phyloP scores from a whole-genome alignment of 2,888 invertebrate genomes.

The Pedicia rivosa region DNA sequence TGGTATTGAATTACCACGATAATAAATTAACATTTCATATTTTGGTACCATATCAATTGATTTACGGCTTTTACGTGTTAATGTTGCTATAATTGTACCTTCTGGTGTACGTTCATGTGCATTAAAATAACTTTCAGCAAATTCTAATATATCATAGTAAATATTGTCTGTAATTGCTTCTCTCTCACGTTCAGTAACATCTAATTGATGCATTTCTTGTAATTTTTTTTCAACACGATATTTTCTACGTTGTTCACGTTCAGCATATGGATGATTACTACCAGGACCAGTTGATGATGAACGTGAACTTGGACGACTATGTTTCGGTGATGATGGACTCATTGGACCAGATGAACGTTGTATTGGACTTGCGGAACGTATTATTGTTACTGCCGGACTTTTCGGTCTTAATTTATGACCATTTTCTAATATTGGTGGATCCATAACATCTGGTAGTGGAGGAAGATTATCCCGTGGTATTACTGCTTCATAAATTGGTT shows the following conservation, averaged over 20 bases:
- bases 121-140: slow-evolving; percentile 88
- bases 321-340: slow-evolving; percentile 32
- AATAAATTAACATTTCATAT: slow-evolving; percentile 84
- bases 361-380: slow-evolving; percentile 20
- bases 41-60: slow-evolving; percentile 69
- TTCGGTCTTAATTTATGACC: slow-evolving; percentile 18
- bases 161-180: slow-evolving; percentile 34
- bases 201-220: slow-evolving; percentile 54
- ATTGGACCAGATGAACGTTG: slow-evolving; percentile 17
- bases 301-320: slow-evolving; percentile 34
- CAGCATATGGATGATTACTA: slow-evolving; percentile 31
- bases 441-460: slow-evolving; percentile 25
- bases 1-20: slow-evolving; percentile 74
- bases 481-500: slow-evolving; percentile 78
- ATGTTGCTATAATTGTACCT: slow-evolving; percentile 74
- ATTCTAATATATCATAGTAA: slow-evolving; percentile 74
- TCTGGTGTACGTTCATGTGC: slow-evolving; percentile 73
- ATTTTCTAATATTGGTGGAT: slow-evolving; percentile 13
- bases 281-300: slow-evolving; percentile 32
- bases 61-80: slow-evolving; percentile 61
- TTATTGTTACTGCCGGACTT: slow-evolving; percentile 25
- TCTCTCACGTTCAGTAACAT: slow-evolving; percentile 24
- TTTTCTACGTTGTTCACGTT: slow-evolving; percentile 65
- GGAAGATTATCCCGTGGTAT: slow-evolving; percentile 46
- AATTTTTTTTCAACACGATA: slow-evolving; percentile 74